Evolutionary conservation across 2,888 invertebrate species (phyloP).

Genomic region (Harpalus rubripes): DNA sequence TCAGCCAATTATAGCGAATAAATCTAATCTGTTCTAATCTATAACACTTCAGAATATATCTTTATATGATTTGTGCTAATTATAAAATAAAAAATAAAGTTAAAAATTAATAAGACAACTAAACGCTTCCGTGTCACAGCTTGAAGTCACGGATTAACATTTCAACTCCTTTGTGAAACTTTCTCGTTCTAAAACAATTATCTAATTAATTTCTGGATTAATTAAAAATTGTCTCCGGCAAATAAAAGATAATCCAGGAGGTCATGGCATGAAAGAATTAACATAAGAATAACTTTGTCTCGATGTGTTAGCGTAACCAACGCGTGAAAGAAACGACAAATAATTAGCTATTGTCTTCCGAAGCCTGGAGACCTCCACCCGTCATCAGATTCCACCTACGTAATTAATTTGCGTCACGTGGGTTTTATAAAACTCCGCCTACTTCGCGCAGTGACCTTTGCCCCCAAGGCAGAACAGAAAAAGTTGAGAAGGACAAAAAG

Average conservation of each 20-base stretch:
- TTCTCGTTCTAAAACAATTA: constrained; percentile 23
- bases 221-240: constrained; percentile 34
- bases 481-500: background rate
- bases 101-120: no score
- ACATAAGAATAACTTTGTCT: constrained; percentile 47
- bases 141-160: no score
- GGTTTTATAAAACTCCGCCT: constrained; percentile 52
- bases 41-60: no score
- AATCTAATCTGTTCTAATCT: no score
- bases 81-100: no score
- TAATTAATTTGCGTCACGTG: constrained; percentile 59
- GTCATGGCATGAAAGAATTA: constrained; percentile 14
- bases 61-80: no score
- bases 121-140: no score
- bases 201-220: constrained; percentile 43
- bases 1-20: no score
- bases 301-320: constrained; percentile 12
- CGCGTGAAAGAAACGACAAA: constrained; percentile 44
- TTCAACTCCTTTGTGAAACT: constrained; percentile 26
- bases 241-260: constrained; percentile 48
- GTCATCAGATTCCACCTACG: constrained; percentile 57
- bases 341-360: constrained; percentile 51
- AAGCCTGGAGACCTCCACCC: background rate
- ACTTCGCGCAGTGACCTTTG: background rate
- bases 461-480: background rate